Evolutionary conservation across 2,888 invertebrate genomes (phyloP).

Genomic region (Lepas anatifera): DNA sequence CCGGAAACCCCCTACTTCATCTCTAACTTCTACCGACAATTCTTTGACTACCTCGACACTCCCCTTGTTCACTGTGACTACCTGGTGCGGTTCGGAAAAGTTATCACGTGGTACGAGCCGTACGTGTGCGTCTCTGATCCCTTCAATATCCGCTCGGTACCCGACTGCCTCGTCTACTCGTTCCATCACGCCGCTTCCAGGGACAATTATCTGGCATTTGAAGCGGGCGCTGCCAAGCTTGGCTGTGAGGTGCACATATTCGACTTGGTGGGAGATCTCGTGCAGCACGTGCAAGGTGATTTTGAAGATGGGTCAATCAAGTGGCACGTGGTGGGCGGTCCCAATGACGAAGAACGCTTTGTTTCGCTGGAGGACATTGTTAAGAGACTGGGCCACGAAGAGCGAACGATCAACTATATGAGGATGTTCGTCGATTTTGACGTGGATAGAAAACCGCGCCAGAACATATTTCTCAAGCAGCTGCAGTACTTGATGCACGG

Average conservation of each 20-base stretch:
- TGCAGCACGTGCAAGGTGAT: background rate
- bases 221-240: background rate
- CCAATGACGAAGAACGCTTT: background rate
- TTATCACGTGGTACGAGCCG: background rate
- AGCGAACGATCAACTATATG: background rate
- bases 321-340: background rate
- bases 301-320: background rate
- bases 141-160: background rate
- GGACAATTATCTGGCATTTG: background rate
- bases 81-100: background rate
- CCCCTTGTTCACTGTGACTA: background rate
- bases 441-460: background rate
- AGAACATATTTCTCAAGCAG: background rate
- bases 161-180: background rate
- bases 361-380: background rate
- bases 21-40: background rate
- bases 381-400: background rate
- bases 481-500: background rate
- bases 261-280: background rate
- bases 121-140: background rate
- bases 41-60: background rate
- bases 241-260: slow-evolving; percentile 4
- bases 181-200: background rate
- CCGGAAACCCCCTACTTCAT: background rate
- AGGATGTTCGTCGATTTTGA: background rate